Base-by-base conservation (phyloP, 2,797 vertebrate species). In the Naso thynnoides region DNA sequence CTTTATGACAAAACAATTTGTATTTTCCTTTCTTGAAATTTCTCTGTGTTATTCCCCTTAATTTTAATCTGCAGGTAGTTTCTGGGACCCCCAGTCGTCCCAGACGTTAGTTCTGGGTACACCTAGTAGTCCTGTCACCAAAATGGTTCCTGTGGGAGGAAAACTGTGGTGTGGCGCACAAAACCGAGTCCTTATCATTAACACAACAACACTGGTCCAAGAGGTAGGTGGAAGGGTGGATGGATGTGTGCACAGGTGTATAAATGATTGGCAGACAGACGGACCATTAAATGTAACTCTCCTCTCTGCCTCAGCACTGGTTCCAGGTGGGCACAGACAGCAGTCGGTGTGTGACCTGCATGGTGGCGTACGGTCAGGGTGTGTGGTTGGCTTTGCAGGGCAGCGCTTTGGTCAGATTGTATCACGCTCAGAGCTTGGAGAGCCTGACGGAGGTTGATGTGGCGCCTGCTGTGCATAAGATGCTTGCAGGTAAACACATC, bases 21-120 rank as follows among this genome's bases (percentile, higher is more conserved):
- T 26, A 2, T 54, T 8, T 38, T 0, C 47, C 21, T 23, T n/a
- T 1, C 55, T 42, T 24, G 21, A 27, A 16, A 49, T 24, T 23
- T 14, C 1, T 19, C 5, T 41, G 5, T 56, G n/a, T 2, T 24
- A 64, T 6, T 7, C n/a, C 3, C 16, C 2, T 14, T 53, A 1
- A 39, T 81, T 1, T 77, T 5, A 44, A 60, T 56, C 27, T 77
- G 23, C 91, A 99, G 98, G 98, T 23, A 98, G 87, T 88, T 99
- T 99, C 91, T 99, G 98, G 98, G 97, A 99, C 81, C 89, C 97
- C n/a, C 98, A 98, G 41, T 97, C 97, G 79, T 97, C 97, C 65
- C 97, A 98, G 78, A 96, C 95, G 0, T 88, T 99, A 76, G 93
- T 95, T 14, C 82, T 98, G 73, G 98, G 97, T 50, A 94, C 96